Base-by-base conservation (phyloP, 2,113 vertebrate genomes). In the Chlorodrepanis virens region DNA sequence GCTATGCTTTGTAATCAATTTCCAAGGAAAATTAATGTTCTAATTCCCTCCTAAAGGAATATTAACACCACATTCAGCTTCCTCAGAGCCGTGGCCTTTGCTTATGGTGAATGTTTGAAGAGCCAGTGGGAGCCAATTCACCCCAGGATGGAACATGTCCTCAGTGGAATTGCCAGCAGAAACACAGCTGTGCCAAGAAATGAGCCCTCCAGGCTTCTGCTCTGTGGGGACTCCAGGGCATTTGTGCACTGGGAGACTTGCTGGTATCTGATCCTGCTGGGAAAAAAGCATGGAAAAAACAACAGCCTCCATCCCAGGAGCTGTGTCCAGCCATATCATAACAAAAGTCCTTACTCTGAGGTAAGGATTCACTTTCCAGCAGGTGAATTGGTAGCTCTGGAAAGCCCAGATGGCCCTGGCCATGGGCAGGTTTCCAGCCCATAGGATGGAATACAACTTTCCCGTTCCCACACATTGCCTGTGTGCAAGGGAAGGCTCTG, bases 381-480 rank as follows among this genome's bases (percentile, higher is more conserved):
- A 47, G 65, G 20, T 79, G 39, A 70, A 13, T 5, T 52, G 39
- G 44, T 5, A 37, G 33, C 35, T 75, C 4, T 47, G 60, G n/a
- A 82, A 28, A 92, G 39, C 27, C 39, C 56, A 27, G 47, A 1
- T 1, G 63, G 29, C 21, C 33, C 83, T 49, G 31, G 39, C 24
- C 40, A 6, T 3, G 37, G 40, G n/a, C 35, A 83, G 47, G 17
- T 82, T 88, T 59, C 60, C 40, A 56, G 40, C 19, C 42, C 16
- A 9, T 4, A 15, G 14, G 47, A 65, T 11, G 7, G 45, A 49
- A 27, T 2, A 2, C 0, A 0, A 28, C 44, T 40, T 77, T 81
- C 19, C 47, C 11, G 3, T 64, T 64, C 54, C 44, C 52, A 52
- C 64, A 35, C 29, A 8, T 2, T 4, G 0, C 9, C 21, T 45